phyloP scores from a whole-genome alignment of 2,113 vertebrate species.

The Rhinolophus sinicus region DNA sequence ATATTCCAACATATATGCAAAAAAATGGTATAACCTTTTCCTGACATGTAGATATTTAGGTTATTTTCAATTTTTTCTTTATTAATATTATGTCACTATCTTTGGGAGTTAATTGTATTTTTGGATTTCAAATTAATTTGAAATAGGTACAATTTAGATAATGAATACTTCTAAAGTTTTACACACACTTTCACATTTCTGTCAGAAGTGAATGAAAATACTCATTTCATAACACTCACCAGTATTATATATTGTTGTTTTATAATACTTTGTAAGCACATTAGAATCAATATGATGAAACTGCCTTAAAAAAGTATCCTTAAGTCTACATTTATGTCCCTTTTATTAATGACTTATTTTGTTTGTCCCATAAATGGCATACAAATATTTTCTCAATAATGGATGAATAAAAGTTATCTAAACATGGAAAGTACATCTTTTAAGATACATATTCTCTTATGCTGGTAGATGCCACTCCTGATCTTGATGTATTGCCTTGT shows the following conservation, averaged over 20 bases:
- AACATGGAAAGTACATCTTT: not conserved
- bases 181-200: not conserved
- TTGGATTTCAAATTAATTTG: not conserved
- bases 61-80: not conserved
- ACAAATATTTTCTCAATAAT: not conserved
- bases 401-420: not conserved
- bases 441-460: not conserved
- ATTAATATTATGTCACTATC: not conserved
- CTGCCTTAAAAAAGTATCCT: not conserved
- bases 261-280: not conserved
- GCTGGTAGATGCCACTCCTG: not conserved
- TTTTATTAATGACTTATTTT: not conserved
- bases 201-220: not conserved
- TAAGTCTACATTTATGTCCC: not conserved
- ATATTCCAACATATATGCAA: not conserved
- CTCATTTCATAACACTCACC: not conserved
- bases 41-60: not conserved
- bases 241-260: not conserved
- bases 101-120: not conserved
- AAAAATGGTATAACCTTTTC: not conserved
- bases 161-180: no score
- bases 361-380: not conserved
- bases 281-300: not conserved
- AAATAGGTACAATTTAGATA: not conserved
- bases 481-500: not conserved